Evolutionary conservation across 2,113 vertebrate species (phyloP).

Genomic region (Cyprinodon tularosa): DNA sequence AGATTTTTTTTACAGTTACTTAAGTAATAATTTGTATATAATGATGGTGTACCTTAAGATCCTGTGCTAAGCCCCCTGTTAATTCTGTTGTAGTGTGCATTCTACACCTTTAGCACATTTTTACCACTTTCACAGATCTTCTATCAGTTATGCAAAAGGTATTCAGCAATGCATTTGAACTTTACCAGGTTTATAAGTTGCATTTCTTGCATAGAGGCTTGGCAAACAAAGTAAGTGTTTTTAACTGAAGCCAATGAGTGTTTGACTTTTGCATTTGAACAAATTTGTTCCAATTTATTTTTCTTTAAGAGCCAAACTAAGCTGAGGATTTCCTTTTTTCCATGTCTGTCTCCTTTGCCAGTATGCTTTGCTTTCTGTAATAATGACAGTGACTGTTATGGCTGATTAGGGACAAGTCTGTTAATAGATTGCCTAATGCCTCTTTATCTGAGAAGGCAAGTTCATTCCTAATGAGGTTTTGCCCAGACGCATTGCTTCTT

Average conservation of each 20-base stretch:
- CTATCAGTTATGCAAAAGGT: too few relatives aligned
- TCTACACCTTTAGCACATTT: too few relatives aligned
- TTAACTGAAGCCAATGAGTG: too few relatives aligned
- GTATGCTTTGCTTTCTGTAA: slow-evolving; percentile 18
- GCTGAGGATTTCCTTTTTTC: slow-evolving; percentile 28
- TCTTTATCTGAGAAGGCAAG: slow-evolving; percentile 34
- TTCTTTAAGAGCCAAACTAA: slow-evolving; percentile 9
- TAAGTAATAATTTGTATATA: too few relatives aligned
- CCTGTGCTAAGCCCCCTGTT: not conserved
- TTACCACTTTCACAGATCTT: too few relatives aligned
- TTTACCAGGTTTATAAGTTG: too few relatives aligned
- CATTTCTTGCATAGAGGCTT: too few relatives aligned
- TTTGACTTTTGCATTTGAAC: not conserved
- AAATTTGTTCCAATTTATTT: not conserved
- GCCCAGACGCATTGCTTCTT: slow-evolving; percentile 31
- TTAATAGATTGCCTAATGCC: slow-evolving; percentile 63
- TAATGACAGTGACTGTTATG: slow-evolving; percentile 54
- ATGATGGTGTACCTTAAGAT: too few relatives aligned
- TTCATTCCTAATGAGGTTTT: slow-evolving; percentile 38
- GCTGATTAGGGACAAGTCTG: slow-evolving; percentile 56
- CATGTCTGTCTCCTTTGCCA: not conserved
- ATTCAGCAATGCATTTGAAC: too few relatives aligned
- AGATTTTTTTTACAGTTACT: too few relatives aligned
- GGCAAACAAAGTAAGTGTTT: too few relatives aligned
- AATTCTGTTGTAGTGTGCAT: too few relatives aligned